Conservation (phyloP, 2,888 invertebrate genomes). For the Andrena chrysosceles region DNA sequence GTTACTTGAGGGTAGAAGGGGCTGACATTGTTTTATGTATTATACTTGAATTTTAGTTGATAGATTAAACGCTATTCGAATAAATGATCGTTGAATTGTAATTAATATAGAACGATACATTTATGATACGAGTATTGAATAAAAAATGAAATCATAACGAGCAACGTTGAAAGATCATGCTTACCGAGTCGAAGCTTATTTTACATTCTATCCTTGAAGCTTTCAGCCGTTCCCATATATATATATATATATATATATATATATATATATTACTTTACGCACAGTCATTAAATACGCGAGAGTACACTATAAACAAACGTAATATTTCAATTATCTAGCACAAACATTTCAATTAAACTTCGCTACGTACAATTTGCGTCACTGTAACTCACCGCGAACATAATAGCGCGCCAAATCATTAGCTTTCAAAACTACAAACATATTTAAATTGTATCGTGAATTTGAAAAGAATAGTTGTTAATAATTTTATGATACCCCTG, state of each 20-base stretch:
- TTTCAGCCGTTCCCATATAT: not conserved
- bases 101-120: constrained; percentile 57
- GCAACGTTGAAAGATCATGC: not conserved
- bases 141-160: constrained; percentile 58
- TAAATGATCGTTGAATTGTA: constrained; percentile 61
- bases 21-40: constrained; percentile 60
- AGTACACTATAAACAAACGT: no score
- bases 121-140: constrained; percentile 73
- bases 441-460: not conserved
- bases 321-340: no score
- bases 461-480: not conserved
- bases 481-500: not conserved
- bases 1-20: constrained; percentile 26
- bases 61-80: constrained; percentile 59
- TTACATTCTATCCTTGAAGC: not conserved
- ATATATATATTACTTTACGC: not conserved
- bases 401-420: not conserved
- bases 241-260: no score
- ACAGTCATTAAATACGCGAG: not conserved
- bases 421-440: not conserved
- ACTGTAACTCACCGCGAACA: not conserved
- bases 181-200: constrained; percentile 1
- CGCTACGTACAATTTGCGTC: not conserved
- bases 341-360: not conserved
- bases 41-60: constrained; percentile 67